Conservation (phyloP, 1,140 invertebrate genomes). For the Drosophila ogumai region DNA sequence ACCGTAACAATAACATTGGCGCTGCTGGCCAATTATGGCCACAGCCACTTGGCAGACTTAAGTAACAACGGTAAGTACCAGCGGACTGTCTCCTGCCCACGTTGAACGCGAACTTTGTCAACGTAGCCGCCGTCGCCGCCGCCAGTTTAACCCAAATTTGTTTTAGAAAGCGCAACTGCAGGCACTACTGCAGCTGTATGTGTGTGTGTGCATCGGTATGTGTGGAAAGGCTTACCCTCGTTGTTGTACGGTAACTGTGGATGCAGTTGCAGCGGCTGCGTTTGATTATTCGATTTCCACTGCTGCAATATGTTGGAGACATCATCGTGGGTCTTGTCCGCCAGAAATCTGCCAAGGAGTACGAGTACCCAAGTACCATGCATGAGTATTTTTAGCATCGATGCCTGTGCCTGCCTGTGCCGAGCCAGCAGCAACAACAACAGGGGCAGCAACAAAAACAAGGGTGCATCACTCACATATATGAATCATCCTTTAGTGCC, state of each 20-base stretch:
- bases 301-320: conserved; percentile 82
- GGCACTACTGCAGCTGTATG: conserved; percentile 14
- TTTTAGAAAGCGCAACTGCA: conserved; percentile 72
- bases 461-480: conserved; percentile 71
- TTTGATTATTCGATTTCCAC: conserved; percentile 82
- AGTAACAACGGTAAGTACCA: conserved; percentile 35
- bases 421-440: conserved; percentile 16
- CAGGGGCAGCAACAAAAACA: conserved; percentile 17
- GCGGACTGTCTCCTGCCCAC: conserved; percentile 42
- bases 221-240: conserved; percentile 60
- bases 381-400: conserved; percentile 58
- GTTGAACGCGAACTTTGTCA: conserved; percentile 52
- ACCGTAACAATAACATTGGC: conserved; percentile 53
- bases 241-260: conserved; percentile 48
- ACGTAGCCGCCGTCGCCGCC: conserved; percentile 37
- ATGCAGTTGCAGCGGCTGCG: conserved; percentile 55
- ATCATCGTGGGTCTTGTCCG: conserved; percentile 82
- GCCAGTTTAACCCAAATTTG: conserved; percentile 72
- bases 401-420: conserved; percentile 5
- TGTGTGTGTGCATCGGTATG: conserved; percentile 39
- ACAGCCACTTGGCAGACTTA: conserved; percentile 44
- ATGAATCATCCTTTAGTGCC: conserved; percentile 84
- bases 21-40: conserved; percentile 56
- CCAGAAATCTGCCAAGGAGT: conserved; percentile 72
- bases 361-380: conserved; percentile 8